Evolutionary conservation across 1,140 invertebrate species (phyloP).

Genomic region (Procambarus virginalis): DNA sequence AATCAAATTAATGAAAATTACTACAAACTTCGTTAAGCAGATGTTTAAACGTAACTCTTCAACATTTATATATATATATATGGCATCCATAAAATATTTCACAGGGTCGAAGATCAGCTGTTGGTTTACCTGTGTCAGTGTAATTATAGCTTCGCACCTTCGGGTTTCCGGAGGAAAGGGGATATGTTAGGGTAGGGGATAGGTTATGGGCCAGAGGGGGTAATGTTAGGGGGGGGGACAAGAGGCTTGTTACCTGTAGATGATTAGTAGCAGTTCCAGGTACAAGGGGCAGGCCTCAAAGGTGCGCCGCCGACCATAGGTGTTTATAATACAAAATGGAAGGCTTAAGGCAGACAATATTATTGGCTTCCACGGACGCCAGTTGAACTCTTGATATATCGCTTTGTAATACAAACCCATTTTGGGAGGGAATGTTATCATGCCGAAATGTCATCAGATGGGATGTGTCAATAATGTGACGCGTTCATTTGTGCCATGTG

Average conservation of each 20-base stretch:
- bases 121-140: neutral
- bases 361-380: neutral
- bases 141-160: neutral
- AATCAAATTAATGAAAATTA: too few relatives aligned
- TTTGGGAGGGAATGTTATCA: neutral
- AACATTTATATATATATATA: too few relatives aligned
- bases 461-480: neutral
- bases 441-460: neutral
- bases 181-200: too few relatives aligned
- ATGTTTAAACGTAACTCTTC: too few relatives aligned
- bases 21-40: too few relatives aligned
- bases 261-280: neutral
- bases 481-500: too few relatives aligned
- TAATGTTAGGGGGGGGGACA: too few relatives aligned
- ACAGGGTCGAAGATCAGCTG: neutral
- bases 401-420: neutral
- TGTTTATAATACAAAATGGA: conserved; percentile 1
- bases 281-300: neutral
- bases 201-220: too few relatives aligned
- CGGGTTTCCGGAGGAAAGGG: neutral
- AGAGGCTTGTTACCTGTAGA: neutral
- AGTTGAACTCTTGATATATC: neutral
- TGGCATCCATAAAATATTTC: too few relatives aligned
- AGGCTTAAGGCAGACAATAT: neutral
- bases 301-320: neutral